Conservation (phyloP, 2,888 invertebrate species). For the Byasa hedistus region DNA sequence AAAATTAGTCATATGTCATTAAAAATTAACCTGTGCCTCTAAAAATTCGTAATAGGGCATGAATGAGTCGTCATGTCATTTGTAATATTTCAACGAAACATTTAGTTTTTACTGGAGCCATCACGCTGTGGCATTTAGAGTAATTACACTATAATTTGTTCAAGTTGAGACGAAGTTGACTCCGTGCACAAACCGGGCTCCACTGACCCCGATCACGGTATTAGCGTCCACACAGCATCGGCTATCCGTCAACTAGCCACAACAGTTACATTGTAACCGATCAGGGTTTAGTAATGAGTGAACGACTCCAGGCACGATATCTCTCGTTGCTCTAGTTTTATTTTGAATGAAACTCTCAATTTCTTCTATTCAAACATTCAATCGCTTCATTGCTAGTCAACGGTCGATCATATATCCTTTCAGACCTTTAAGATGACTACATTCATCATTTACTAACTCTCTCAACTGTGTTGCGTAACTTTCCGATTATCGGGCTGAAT, state of each 20-base stretch:
- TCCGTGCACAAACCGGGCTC: slow-evolving; percentile 47
- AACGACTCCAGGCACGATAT: slow-evolving; percentile 17
- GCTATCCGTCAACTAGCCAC: slow-evolving; percentile 47
- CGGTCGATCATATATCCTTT: too few relatives aligned
- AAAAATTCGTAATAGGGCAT: too few relatives aligned
- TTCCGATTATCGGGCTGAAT: too few relatives aligned
- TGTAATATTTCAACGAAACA: neutral
- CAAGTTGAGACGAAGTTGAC: slow-evolving; percentile 49
- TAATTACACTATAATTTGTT: slow-evolving; percentile 46
- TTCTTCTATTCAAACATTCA: neutral
- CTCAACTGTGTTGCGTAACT: too few relatives aligned
- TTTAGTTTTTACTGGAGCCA: neutral
- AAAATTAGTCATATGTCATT: too few relatives aligned
- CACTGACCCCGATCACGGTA: slow-evolving; percentile 61
- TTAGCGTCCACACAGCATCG: slow-evolving; percentile 51
- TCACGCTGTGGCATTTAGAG: slow-evolving; percentile 39
- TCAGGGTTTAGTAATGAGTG: slow-evolving; percentile 25
- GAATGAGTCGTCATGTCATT: too few relatives aligned
- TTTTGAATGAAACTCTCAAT: neutral
- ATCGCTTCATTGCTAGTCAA: neutral
- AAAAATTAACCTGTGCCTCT: too few relatives aligned
- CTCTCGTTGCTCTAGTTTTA: slow-evolving; percentile 37
- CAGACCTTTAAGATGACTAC: too few relatives aligned
- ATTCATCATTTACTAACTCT: too few relatives aligned
- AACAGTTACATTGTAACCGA: slow-evolving; percentile 46